Percentiles rank a stretch among this genome's conserved stretches.
These are phyloP conservation scores for Epinephelus fuscoguttatus DNA, from an alignment of 2,113 vertebrate genomes.

Conservation along the genomic window DNA sequence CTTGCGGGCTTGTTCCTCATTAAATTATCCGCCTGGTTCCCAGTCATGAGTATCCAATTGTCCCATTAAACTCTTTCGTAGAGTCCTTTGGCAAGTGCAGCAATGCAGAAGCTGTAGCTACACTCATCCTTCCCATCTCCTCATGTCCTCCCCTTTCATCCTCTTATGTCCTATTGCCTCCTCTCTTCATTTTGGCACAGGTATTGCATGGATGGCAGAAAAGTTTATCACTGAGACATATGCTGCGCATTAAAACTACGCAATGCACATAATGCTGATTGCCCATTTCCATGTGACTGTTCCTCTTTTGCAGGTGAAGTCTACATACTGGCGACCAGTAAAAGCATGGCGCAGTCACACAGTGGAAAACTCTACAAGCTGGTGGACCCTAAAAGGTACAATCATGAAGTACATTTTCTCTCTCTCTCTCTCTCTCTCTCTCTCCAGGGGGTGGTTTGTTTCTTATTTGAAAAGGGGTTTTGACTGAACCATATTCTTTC, in stretches of 20 bases:
- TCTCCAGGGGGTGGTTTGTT: not conserved
- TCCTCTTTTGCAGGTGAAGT: conserved; percentile 90
- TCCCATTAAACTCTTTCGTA: conserved; percentile 66
- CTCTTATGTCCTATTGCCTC: conserved; percentile 10
- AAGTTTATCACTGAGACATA: not conserved
- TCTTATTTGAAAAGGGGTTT: conserved; percentile 3
- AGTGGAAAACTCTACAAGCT: conserved; percentile 98
- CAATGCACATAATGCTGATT: conserved; percentile 19
- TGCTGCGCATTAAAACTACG: not conserved
- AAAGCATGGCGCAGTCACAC: conserved; percentile 94
- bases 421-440: not conserved
- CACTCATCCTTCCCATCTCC: conserved; percentile 26
- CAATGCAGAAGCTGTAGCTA: conserved; percentile 59
- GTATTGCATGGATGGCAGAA: not conserved
- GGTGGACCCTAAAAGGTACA: conserved; percentile 96
- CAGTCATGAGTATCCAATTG: conserved; percentile 78
- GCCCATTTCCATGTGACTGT: conserved; percentile 25
- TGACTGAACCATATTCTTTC: conserved; percentile 4
- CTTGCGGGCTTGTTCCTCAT: conserved; percentile 80
- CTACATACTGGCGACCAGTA: conserved; percentile 96
- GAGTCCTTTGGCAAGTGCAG: conserved; percentile 71
- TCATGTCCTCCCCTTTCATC: conserved; percentile 26
- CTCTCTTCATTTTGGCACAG: conserved; percentile 15
- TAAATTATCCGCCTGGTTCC: conserved; percentile 80
- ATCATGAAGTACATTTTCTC: not conserved